Percentiles rank a stretch among this genome's conserved stretches.
phyloP scores from a whole-genome alignment of 2,888 invertebrate species.

The Mythimna albipuncta region DNA sequence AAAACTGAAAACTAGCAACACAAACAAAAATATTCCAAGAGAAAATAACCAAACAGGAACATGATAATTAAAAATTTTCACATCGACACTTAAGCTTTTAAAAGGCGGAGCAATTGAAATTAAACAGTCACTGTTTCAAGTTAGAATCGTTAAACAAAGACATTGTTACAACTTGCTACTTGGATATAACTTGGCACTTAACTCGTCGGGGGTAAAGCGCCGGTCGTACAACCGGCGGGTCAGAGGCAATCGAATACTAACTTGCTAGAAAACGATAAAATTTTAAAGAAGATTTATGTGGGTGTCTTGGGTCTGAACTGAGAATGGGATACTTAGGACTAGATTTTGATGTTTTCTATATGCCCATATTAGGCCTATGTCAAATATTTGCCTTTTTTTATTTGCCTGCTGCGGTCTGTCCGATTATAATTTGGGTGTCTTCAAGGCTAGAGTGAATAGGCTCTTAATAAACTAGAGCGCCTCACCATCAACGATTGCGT shows the following conservation, averaged over 20 bases:
- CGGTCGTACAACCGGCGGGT: constrained; percentile 30
- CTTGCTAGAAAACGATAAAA: background rate
- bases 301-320: background rate
- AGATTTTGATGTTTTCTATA: no score
- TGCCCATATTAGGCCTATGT: no score
- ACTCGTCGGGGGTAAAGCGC: constrained; percentile 38
- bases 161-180: constrained; percentile 67
- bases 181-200: constrained; percentile 67
- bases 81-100: constrained; percentile 57
- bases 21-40: constrained; percentile 29
- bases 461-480: no score
- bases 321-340: no score
- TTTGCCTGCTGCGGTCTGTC: no score
- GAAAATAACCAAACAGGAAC: constrained; percentile 37
- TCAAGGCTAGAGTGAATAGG: no score
- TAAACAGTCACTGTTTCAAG: constrained; percentile 69
- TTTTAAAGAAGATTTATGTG: background rate
- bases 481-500: no score
- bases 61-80: constrained; percentile 62
- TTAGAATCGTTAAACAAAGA: constrained; percentile 70
- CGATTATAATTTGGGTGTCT: no score
- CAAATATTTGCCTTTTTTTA: no score
- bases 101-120: constrained; percentile 71
- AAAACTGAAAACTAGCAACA: constrained; percentile 20
- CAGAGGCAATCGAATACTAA: background rate